Conservation (phyloP, 2,797 vertebrate genomes). For the Craterocephalus amniculus region DNA sequence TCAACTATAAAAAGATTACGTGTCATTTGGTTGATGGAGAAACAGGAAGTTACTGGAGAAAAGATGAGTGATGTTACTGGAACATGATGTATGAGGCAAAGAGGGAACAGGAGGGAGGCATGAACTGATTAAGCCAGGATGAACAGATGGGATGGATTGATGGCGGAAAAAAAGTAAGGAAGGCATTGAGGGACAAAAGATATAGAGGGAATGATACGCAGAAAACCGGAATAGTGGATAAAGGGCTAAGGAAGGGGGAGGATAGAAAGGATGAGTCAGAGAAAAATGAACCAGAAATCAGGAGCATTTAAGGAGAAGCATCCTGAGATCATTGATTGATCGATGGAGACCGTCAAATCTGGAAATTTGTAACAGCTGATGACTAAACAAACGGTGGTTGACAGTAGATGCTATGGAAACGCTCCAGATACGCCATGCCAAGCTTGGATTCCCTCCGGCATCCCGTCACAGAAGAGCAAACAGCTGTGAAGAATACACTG, state of each 20-base stretch:
- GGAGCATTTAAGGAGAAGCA: constrained; percentile 9
- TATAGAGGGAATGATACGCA: constrained; percentile 4
- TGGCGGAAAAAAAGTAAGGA: constrained; percentile 44
- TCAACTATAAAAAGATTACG: constrained; percentile 31
- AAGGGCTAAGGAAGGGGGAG: not conserved
- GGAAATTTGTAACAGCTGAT: constrained; percentile 29
- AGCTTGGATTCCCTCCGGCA: constrained; percentile 5
- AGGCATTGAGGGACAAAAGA: constrained; percentile 40
- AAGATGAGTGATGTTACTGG: constrained; percentile 32
- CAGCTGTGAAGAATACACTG: constrained; percentile 30
- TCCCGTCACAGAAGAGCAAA: constrained; percentile 25
- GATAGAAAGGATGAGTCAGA: constrained; percentile 2
- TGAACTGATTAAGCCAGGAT: constrained; percentile 32
- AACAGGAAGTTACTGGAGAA: constrained; percentile 15
- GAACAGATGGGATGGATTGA: constrained; percentile 61
- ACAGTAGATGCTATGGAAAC: constrained; percentile 34
- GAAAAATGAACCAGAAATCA: constrained; percentile 9
- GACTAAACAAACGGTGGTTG: constrained; percentile 28
- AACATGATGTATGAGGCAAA: constrained; percentile 30
- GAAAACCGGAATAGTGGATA: constrained; percentile 1
- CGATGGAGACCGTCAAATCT: constrained; percentile 1
- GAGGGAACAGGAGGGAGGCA: constrained; percentile 3
- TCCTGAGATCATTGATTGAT: constrained; percentile 15
- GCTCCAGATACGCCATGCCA: constrained; percentile 16
- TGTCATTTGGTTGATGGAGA: constrained; percentile 26